Percentiles rank a stretch among this genome's conserved stretches.
These are phyloP conservation scores for Abrostola triplasia DNA, from an alignment of 2,888 invertebrate species.

Conservation along the genomic window DNA sequence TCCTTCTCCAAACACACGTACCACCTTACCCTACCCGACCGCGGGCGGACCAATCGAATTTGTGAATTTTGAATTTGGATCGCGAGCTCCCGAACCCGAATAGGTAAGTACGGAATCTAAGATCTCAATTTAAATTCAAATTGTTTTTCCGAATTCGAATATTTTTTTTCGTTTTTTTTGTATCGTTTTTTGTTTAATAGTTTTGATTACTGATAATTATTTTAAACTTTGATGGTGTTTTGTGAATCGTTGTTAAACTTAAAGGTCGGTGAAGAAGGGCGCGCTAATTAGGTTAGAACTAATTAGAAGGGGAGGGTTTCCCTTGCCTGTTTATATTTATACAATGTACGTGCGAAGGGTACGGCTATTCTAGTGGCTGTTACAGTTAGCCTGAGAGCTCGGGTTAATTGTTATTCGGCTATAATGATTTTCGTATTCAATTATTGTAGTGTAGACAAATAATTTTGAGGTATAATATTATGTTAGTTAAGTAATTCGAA, in stretches of 20 bases:
- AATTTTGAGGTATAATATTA: neutral
- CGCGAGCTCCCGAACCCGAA: slow-evolving; percentile 37
- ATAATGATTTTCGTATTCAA: slow-evolving; percentile 3
- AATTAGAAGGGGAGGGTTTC: slow-evolving; percentile 75
- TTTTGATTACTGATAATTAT: slow-evolving; percentile 16
- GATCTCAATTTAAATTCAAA: slow-evolving; percentile 2
- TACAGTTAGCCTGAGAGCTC: slow-evolving; percentile 32
- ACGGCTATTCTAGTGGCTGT: slow-evolving; percentile 53
- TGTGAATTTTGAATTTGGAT: slow-evolving; percentile 65
- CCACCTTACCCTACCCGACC: slow-evolving; percentile 51
- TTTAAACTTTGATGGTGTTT: slow-evolving; percentile 14
- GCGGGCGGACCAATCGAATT: slow-evolving; percentile 53
- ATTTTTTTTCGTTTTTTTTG: neutral
- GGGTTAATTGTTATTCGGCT: slow-evolving; percentile 23
- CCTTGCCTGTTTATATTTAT: slow-evolving; percentile 67
- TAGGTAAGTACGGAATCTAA: slow-evolving; percentile 53
- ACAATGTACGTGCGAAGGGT: slow-evolving; percentile 47
- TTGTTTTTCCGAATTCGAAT: neutral
- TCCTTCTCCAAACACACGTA: slow-evolving; percentile 39
- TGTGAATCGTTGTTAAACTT: slow-evolving; percentile 42
- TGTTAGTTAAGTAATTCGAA: too few species aligned
- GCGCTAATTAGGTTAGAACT: slow-evolving; percentile 82
- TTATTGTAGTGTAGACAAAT: neutral
- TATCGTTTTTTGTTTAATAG: neutral
- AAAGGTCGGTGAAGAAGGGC: slow-evolving; percentile 66